A percentile compares a stretch with the other conserved stretches of the same genome.
Conservation (phyloP, 2,113 vertebrate genomes). For the Dicrurus megarhynchus region DNA sequence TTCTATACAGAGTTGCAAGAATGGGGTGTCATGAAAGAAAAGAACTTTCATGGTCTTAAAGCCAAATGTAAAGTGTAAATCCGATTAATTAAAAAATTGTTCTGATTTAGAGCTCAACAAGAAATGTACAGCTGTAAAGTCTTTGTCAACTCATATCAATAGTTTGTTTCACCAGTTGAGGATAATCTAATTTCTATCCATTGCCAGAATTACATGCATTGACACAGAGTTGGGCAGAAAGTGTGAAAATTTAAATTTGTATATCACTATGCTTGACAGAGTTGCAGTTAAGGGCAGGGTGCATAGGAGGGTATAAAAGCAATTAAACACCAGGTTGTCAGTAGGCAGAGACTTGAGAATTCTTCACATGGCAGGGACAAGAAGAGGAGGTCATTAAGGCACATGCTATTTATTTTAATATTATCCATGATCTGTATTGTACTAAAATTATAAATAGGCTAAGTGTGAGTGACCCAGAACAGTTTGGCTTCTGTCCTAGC, state of each 20-base stretch:
- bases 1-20: not conserved
- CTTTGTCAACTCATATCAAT: not conserved
- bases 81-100: not conserved
- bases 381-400: conserved; percentile 23
- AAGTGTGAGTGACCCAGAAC: conserved; percentile 56
- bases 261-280: not conserved
- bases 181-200: not conserved
- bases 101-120: not conserved
- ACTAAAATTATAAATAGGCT: conserved; percentile 53
- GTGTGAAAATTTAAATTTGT: not conserved
- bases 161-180: not conserved
- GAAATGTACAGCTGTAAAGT: not conserved
- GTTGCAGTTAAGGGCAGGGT: not conserved
- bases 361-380: not conserved
- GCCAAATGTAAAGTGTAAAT: not conserved
- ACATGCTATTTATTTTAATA: conserved; percentile 28
- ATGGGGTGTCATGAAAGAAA: not conserved
- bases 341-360: conserved; percentile 16
- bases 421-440: not conserved
- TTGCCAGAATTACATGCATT: not conserved
- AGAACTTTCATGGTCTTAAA: not conserved
- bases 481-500: conserved; percentile 40
- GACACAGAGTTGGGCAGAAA: not conserved
- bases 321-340: not conserved
- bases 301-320: not conserved